Base-by-base conservation (phyloP, 2,113 vertebrate genomes). In the Perca schrenkii region DNA sequence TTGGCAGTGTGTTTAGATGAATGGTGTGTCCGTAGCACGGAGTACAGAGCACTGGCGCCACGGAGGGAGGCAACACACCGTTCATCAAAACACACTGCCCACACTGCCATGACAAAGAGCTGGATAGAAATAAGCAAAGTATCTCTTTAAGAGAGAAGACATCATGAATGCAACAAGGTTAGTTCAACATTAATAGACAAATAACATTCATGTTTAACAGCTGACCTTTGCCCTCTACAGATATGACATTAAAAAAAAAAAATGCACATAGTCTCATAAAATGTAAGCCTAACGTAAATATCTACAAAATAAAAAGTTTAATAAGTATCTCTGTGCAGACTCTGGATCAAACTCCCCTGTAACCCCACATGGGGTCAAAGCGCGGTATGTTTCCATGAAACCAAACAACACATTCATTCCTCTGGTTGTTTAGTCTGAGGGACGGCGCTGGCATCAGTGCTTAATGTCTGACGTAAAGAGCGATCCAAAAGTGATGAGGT, bases 361-460 rank as follows among this genome's bases (percentile, higher is more conserved):
- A n/a, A 54, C 49, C 21, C 54, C 53, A 34, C 34, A 43, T 50
- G 19, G 52, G 60, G 54, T 76, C 57, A 63, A n/a, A 79, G 65
- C 31, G 17, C 19, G 62, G 43, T 5, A 16, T 31, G 34, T 79
- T 50, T 83, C 66, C 66, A 49, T 16, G 8, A 75, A 54, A 70
- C 64, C 70, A 82, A 80, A 87, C 31, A 86, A 72, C 25, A 57
- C 74, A 80, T 84, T 70, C 19, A 74, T 82, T 72, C 68, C 31
- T 36, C n/a, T 16, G 58, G 28, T 16, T 90, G 88, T 91, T 91
- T 90, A 88, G 84, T 88, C 88, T 90, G 81, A 77, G 52, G 8
- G 13, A 80, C 6, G 36, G 17, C 1, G 14, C 66, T 79, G 66
- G 71, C 70, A 62, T 85, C 12, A 8, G 25, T 15, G 47, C 40